Evolutionary conservation across 2,888 invertebrate genomes (phyloP).

Genomic region (Ischnus inquisitorius): DNA sequence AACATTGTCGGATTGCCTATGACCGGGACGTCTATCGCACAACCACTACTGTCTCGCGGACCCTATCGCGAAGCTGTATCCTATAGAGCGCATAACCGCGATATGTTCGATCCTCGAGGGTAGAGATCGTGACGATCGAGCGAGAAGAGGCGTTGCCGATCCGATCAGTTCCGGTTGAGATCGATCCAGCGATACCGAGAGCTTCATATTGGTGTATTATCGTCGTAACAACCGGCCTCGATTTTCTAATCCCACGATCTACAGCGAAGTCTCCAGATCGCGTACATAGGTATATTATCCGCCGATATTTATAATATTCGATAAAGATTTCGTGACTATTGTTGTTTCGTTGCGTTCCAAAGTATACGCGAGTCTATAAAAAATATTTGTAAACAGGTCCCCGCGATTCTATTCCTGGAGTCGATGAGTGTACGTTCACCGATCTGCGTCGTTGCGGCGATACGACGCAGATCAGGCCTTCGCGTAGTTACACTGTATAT

Average conservation of each 20-base stretch:
- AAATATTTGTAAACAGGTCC: constrained; percentile 36
- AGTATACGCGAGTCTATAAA: constrained; percentile 9
- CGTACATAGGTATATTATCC: not conserved
- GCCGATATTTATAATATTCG: not conserved
- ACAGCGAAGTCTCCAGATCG: not conserved
- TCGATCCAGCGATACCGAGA: constrained; percentile 40
- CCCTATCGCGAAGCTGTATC: not conserved
- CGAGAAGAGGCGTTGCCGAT: constrained; percentile 51
- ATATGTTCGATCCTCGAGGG: constrained; percentile 33
- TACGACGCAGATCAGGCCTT: not conserved
- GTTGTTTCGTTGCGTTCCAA: not conserved
- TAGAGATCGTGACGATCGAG: constrained; percentile 45
- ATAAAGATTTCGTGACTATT: constrained; percentile 30
- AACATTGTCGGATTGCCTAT: not conserved
- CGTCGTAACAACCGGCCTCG: constrained; percentile 21
- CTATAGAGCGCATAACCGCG: not conserved
- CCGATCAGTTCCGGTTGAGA: constrained; percentile 57
- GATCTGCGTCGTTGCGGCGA: constrained; percentile 12
- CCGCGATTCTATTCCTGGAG: constrained; percentile 52
- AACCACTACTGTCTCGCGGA: constrained; percentile 1
- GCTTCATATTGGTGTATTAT: constrained; percentile 31
- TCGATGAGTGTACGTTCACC: constrained; percentile 2
- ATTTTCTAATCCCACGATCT: constrained; percentile 51
- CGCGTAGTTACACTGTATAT: constrained; percentile 46
- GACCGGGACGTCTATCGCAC: not conserved